A percentile compares a stretch with the other conserved stretches of the same genome.
Conservation (phyloP, 2,888 invertebrate genomes). For the Acleris emargana region DNA sequence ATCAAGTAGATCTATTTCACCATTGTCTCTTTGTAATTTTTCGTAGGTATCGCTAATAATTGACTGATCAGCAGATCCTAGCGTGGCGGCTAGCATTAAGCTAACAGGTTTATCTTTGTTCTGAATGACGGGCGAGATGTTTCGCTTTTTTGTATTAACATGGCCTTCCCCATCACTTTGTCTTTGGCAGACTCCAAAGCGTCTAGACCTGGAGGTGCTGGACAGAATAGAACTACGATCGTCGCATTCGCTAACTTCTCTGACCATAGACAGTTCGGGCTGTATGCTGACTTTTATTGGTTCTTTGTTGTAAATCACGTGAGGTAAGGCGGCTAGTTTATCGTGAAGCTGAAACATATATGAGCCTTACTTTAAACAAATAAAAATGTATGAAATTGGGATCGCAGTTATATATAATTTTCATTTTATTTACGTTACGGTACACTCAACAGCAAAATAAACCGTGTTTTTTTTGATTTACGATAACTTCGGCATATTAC, state of each 20-base stretch:
- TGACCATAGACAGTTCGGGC: slow-evolving; percentile 61
- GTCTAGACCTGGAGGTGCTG: slow-evolving; percentile 46
- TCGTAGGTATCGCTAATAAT: slow-evolving; percentile 57
- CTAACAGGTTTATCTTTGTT: slow-evolving; percentile 48
- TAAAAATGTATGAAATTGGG: not conserved
- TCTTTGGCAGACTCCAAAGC: slow-evolving; percentile 49
- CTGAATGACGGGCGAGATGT: slow-evolving; percentile 44
- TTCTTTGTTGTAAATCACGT: slow-evolving; percentile 53
- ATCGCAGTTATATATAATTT: too few relatives aligned
- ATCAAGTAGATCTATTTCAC: slow-evolving; percentile 56
- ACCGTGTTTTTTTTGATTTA: too few relatives aligned
- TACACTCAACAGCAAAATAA: too few relatives aligned
- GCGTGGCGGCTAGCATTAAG: slow-evolving; percentile 56
- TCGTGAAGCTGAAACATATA: slow-evolving; percentile 62
- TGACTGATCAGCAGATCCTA: slow-evolving; percentile 57
- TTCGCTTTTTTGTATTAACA: slow-evolving; percentile 23
- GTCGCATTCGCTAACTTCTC: slow-evolving; percentile 61
- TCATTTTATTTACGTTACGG: too few relatives aligned
- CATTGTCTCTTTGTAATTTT: slow-evolving; percentile 53
- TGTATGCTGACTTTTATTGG: slow-evolving; percentile 51
- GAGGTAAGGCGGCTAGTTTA: slow-evolving; percentile 59
- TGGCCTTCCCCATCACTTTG: slow-evolving; percentile 50
- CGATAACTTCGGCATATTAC: too few relatives aligned
- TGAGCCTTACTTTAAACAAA: not conserved
- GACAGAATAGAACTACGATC: slow-evolving; percentile 44